Base-by-base conservation (phyloP, 1,140 invertebrate species). In the Lysiphlebus fabarum region DNA sequence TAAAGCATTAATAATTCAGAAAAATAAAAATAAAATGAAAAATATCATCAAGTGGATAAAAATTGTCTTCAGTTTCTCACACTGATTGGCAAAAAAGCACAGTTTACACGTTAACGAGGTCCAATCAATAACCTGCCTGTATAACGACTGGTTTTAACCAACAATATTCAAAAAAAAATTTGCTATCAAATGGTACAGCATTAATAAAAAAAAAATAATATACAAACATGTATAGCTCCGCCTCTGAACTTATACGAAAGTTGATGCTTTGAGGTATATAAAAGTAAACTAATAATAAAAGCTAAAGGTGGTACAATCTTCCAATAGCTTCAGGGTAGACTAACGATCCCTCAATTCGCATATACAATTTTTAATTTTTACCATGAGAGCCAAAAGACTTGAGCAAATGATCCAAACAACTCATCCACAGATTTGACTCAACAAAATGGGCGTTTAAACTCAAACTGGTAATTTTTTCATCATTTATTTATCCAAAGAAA, bases 61-160 rank as follows among this genome's bases (percentile, higher is more conserved):
- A n/a, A n/a, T n/a, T n/a, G n/a, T n/a, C n/a, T n/a, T 70, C 66
- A 62, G 63, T 62, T 70, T 73, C 68, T 68, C 68, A 67, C 64
- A 71, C 64, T 66, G 10, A 9, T 12, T 11, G 49, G 34, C 3
- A 51, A 38, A 12, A 51, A 38, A 11, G 36, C 41, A 53, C 50
- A 42, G 10, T n/a, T 34, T 7, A 71, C 65, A 50, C 62, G 58
- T 63, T 70, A 71, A 73, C 69, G 70, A 72, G 68, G 64, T 63
- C 63, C 67, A 70, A 74, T 75, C 72, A 70, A 72, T 75, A 75
- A 74, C 65, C 33, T 51, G 49, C 49, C 33, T 50, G 62, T 66
- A 66, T 73, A 74, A 75, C 67, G 64, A 75, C 64, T 68, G 69
- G 71, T 68, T 71, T 70, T 56, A 17, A n/a, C 9, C 53, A 51